Evolutionary conservation across 2,888 invertebrate genomes (phyloP), one percentile per base, ranked within the genome.

Genomic region (Actias luna): DNA sequence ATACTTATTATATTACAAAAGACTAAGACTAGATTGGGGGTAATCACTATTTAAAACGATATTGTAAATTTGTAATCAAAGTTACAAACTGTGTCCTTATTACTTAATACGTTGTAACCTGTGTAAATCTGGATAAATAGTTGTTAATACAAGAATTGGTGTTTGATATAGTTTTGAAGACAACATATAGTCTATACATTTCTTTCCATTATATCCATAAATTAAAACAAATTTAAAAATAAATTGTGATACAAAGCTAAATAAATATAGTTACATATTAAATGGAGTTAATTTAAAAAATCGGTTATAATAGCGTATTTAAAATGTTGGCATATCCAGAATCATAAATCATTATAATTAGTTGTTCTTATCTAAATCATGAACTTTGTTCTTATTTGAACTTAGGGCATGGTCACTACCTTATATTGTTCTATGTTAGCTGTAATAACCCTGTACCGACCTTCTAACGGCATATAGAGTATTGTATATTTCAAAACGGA

Each of bases 351-450:
- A 55, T 55, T 29, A 25, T 42, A 4, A 0, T 16, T 8, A 10
- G 1, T 33, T 58, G 27, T 62, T 16, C 57, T 22, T 57, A 62
- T 57, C 57, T 42, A 4, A 22, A 58, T 62, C 58, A 57, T 25
- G 31, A 62, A 31, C 22, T 42, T 36, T 62, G 39, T 25, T 55
- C 55, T 29, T 61, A 39, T 29, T 42, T 33, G 42, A 39, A 39
- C 58, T 57, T 42, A 62, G 58, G 22, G 22, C 39, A 62, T 58
- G 58, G 58, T 29, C 55, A 55, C 29, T 55, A 29, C 29, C 18
- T 55, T 29, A 55, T 14, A 29, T 55, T 29, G 29, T 25, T 50
- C 12, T 50, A 50, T 10, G 25, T 12, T 22, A 14, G 4, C 8
- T 16, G n/a, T n/a, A n/a, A 50, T 50, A 25, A 50, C 7, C 3